Evolutionary conservation across 2,797 vertebrate species (phyloP).

Genomic region (Poeciliopsis paucimaculata): DNA sequence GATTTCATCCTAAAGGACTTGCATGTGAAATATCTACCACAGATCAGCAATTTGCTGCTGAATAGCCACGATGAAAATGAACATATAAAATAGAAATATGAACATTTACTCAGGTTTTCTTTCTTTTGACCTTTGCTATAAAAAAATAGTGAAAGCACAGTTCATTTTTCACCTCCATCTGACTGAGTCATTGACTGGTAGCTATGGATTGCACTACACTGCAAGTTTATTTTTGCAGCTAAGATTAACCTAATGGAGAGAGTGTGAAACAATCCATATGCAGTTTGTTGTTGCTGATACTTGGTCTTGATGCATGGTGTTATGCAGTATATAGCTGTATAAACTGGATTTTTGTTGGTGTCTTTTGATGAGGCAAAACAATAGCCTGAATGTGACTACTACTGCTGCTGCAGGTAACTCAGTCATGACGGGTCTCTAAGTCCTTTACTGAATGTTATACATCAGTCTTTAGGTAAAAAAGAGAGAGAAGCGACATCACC

Average conservation of each 20-base stretch:
- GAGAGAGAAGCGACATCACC: slow-evolving; percentile 23
- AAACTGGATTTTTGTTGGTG: slow-evolving; percentile 61
- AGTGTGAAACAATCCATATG: slow-evolving; percentile 7
- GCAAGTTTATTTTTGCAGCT: slow-evolving; percentile 4
- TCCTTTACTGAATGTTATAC: slow-evolving; percentile 25
- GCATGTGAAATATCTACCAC: background rate
- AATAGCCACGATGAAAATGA: background rate
- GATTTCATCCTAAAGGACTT: background rate
- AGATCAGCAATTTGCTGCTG: background rate
- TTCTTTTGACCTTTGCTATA: background rate
- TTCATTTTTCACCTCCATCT: slow-evolving; percentile 11
- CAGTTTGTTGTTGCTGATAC: background rate
- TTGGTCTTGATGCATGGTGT: slow-evolving; percentile 4
- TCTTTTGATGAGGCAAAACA: slow-evolving; percentile 44
- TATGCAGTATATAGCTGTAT: slow-evolving; percentile 23
- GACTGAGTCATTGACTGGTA: slow-evolving; percentile 17
- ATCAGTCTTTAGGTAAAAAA: slow-evolving; percentile 11
- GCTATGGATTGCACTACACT: slow-evolving; percentile 11
- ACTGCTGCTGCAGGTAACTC: background rate
- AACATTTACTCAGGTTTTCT: background rate
- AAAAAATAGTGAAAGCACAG: background rate
- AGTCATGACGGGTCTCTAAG: slow-evolving; percentile 32
- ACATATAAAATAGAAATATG: background rate
- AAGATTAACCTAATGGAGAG: slow-evolving; percentile 2
- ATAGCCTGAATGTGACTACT: slow-evolving; percentile 20